phyloP scores from a whole-genome alignment of 35 echinoderm and acorn worm genomes.

The Apostichopus parvimensis region DNA sequence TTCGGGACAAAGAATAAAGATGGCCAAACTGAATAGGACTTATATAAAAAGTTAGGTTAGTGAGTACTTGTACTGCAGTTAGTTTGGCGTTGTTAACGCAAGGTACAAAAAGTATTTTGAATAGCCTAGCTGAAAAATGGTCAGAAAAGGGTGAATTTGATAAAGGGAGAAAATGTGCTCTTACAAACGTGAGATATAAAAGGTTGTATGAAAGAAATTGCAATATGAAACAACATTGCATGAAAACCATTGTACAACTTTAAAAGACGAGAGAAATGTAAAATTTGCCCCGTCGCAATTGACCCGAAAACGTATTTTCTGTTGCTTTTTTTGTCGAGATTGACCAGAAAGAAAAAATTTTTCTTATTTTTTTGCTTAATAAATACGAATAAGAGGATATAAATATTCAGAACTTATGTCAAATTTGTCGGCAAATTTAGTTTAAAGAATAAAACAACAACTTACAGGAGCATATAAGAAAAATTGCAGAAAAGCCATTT shows the following conservation, averaged over 20 bases:
- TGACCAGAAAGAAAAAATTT: too few species aligned
- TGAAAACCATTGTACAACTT: not conserved
- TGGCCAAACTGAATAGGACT: not conserved
- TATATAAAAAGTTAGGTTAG: not conserved
- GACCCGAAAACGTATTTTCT: not conserved
- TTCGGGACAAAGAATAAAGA: not conserved
- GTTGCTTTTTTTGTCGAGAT: too few species aligned
- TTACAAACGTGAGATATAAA: not conserved
- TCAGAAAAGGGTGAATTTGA: not conserved
- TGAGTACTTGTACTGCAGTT: constrained; percentile 9
- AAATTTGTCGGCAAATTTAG: too few species aligned
- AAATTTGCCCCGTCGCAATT: not conserved
- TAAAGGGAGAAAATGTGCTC: not conserved
- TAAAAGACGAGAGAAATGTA: not conserved
- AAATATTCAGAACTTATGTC: too few species aligned
- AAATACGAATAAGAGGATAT: too few species aligned
- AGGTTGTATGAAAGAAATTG: not conserved
- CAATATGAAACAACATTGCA: not conserved
- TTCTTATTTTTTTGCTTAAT: too few species aligned
- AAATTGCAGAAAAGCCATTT: too few species aligned
- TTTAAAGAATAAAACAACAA: too few species aligned
- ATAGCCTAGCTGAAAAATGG: not conserved
- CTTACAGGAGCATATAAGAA: too few species aligned
- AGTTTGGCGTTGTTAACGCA: not conserved
- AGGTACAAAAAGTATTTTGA: too few species aligned